phyloP scores from a whole-genome alignment of 64 coral and sea anemone species.

The Montipora foliosa region DNA sequence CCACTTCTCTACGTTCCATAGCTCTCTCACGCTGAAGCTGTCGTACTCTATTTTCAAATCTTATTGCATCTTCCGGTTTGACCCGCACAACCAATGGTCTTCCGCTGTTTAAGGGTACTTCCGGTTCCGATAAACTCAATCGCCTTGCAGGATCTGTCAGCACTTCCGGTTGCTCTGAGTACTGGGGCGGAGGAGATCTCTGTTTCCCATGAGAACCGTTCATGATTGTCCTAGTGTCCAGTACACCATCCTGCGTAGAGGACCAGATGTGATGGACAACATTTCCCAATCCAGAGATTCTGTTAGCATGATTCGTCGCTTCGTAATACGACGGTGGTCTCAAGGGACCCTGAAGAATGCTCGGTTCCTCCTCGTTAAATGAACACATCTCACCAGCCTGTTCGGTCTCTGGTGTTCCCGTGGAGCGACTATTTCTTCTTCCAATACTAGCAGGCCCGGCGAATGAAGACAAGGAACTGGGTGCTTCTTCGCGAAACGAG shows the following conservation, averaged over 20 bases:
- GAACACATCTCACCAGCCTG: slow-evolving; percentile 74
- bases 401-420: slow-evolving; percentile 57
- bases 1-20: slow-evolving; percentile 20
- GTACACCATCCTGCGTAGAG: neutral
- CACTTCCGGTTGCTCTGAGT: slow-evolving; percentile 25
- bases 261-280: slow-evolving; percentile 2
- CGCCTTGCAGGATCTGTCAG: slow-evolving; percentile 7
- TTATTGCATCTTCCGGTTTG: slow-evolving; percentile 22
- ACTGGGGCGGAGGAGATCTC: slow-evolving; percentile 34
- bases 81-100: slow-evolving; percentile 26
- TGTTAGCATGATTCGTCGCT: slow-evolving; percentile 40
- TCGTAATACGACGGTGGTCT: slow-evolving; percentile 73
- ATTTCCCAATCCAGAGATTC: neutral
- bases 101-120: neutral
- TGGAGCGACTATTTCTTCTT: slow-evolving; percentile 26
- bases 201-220: neutral
- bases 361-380: slow-evolving; percentile 86
- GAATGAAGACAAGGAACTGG: slow-evolving; percentile 67
- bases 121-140: slow-evolving; percentile 9
- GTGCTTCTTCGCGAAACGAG: slow-evolving; percentile 91
- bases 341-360: slow-evolving; percentile 58
- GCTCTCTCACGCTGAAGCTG: slow-evolving; percentile 46
- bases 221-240: neutral
- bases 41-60: slow-evolving; percentile 42
- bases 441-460: slow-evolving; percentile 31